phyloP scores from a whole-genome alignment of 1,140 invertebrate species.

The Drosophila nikananu region DNA sequence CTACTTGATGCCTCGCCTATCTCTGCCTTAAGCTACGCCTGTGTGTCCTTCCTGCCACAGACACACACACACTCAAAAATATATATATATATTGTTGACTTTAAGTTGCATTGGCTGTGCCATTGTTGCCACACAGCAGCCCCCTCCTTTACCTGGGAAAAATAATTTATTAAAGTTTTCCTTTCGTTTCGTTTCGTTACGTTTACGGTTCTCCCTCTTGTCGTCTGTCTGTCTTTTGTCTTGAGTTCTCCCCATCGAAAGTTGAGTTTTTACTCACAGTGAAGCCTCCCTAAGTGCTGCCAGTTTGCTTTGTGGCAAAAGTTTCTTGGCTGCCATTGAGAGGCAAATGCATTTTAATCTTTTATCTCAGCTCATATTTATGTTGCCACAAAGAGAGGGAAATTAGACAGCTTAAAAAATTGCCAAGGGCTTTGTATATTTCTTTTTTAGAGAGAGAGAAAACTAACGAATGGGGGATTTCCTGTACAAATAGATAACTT shows the following conservation, averaged over 20 bases:
- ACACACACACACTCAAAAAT: background rate
- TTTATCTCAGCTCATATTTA: slow-evolving; percentile 33
- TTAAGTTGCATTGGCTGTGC: slow-evolving; percentile 17
- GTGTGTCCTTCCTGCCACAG: background rate
- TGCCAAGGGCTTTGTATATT: background rate
- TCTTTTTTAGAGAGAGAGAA: background rate
- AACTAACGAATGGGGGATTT: background rate
- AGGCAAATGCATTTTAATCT: slow-evolving; percentile 30
- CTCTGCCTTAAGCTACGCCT: slow-evolving; percentile 6
- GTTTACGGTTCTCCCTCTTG: background rate
- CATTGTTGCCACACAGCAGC: slow-evolving; percentile 24
- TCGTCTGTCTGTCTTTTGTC: slow-evolving; percentile 15
- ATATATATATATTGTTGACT: slow-evolving; percentile 20
- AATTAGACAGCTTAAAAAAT: slow-evolving; percentile 7
- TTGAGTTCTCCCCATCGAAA: slow-evolving; percentile 24
- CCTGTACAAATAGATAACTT: background rate
- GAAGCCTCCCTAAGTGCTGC: slow-evolving; percentile 11
- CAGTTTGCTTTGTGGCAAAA: slow-evolving; percentile 1
- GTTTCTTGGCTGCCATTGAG: slow-evolving; percentile 9
- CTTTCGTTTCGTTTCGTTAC: slow-evolving; percentile 6
- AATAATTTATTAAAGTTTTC: slow-evolving; percentile 60
- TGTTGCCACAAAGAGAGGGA: background rate
- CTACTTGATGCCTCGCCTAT: slow-evolving; percentile 42
- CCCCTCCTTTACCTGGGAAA: slow-evolving; percentile 4
- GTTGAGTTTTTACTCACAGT: slow-evolving; percentile 16